A percentile compares a stretch with the other conserved stretches of the same genome.
phyloP scores from a whole-genome alignment of 2,113 vertebrate genomes.

The Cephalopholis sonnerati region DNA sequence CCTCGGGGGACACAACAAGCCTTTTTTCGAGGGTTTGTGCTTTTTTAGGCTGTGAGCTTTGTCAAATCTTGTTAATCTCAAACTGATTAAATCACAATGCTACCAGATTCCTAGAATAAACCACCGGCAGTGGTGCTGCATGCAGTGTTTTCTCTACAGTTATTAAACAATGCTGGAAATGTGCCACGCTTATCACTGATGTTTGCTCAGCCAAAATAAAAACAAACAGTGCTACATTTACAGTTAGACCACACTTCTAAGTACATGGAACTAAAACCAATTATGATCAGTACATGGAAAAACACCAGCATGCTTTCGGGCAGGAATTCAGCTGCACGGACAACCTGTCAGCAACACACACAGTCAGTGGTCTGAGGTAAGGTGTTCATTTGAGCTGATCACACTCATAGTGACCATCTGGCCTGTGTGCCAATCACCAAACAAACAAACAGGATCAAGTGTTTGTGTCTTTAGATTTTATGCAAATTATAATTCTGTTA shows the following conservation, averaged over 20 bases:
- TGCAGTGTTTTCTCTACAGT: background rate
- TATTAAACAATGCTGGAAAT: background rate
- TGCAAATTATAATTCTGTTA: background rate
- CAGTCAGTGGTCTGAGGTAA: background rate
- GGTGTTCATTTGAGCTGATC: background rate
- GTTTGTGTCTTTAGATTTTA: background rate
- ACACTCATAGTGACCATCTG: background rate
- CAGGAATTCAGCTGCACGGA: background rate
- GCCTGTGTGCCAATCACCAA: background rate
- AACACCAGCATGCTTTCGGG: background rate
- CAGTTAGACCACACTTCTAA: background rate
- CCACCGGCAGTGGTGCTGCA: background rate
- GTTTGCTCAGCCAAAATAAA: conserved; percentile 1
- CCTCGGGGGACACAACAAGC: conserved; percentile 53
- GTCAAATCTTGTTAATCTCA: conserved; percentile 75
- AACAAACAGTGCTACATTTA: background rate
- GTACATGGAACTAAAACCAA: background rate
- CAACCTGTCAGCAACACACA: background rate
- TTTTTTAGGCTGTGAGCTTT: conserved; percentile 67
- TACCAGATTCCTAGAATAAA: conserved; percentile 61
- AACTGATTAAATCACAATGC: conserved; percentile 53
- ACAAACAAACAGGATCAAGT: background rate
- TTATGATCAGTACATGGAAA: background rate
- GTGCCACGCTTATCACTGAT: background rate
- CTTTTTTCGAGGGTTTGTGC: conserved; percentile 30